phyloP scores from a whole-genome alignment of 2,797 vertebrate species.

The Psittacula derbiana region DNA sequence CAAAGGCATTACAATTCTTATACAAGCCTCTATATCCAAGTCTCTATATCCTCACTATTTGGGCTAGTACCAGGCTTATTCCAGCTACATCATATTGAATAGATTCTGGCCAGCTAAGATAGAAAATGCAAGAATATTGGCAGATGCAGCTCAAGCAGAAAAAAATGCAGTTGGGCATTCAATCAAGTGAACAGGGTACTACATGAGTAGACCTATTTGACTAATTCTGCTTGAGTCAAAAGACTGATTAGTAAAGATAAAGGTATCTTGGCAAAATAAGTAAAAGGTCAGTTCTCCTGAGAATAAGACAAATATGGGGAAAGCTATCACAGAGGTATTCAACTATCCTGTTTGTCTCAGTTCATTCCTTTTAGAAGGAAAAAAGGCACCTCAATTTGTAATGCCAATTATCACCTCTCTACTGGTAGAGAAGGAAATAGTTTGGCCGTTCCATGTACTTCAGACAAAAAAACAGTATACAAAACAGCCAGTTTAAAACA shows the following conservation, averaged over 20 bases:
- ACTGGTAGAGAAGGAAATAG: background rate
- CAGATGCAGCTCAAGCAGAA: conserved; percentile 59
- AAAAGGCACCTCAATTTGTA: conserved; percentile 14
- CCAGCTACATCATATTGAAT: conserved; percentile 4
- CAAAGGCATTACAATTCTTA: background rate
- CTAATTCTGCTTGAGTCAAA: conserved; percentile 50
- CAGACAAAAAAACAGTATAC: background rate
- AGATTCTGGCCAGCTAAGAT: conserved; percentile 40
- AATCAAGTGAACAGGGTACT: conserved; percentile 58
- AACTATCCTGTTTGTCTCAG: background rate
- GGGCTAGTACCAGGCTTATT: conserved; percentile 1
- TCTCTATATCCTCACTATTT: background rate
- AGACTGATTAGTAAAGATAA: conserved; percentile 46
- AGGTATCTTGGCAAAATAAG: conserved; percentile 23
- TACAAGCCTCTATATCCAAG: background rate
- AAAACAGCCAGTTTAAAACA: background rate
- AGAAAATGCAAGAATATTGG: conserved; percentile 54
- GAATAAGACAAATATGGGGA: background rate
- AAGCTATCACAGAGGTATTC: background rate
- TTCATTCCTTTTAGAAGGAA: background rate
- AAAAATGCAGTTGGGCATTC: conserved; percentile 53
- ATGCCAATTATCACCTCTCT: background rate
- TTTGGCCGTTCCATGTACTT: background rate
- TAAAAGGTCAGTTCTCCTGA: background rate
- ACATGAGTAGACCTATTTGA: conserved; percentile 43